These are phyloP conservation scores for Xyrauchen texanus DNA, from an alignment of 2,113 vertebrate species.

Conservation along the genomic window DNA sequence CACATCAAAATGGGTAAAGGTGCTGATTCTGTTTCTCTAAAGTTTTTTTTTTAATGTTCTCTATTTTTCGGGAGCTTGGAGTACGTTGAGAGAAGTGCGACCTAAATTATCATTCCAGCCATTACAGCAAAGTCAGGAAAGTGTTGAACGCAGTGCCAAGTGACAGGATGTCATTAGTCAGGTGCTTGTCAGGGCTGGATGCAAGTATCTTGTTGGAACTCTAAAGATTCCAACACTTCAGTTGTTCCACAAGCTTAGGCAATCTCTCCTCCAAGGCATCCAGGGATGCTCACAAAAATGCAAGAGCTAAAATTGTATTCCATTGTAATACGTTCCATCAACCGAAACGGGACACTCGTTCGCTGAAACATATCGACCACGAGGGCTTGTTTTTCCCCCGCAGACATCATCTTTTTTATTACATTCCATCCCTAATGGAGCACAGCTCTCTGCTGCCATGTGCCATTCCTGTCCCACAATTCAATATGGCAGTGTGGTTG, in stretches of 20 bases:
- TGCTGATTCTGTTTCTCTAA: constrained; percentile 26
- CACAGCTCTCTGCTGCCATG: constrained; percentile 51
- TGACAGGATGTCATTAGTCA: constrained; percentile 30
- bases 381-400: constrained; percentile 56
- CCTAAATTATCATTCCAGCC: too few relatives aligned
- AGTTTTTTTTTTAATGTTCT: constrained; percentile 10
- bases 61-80: too few relatives aligned
- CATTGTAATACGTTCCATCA: constrained; percentile 58
- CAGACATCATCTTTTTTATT: constrained; percentile 65
- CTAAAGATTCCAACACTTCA: constrained; percentile 35
- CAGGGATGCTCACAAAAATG: constrained; percentile 43
- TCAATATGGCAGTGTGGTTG: constrained; percentile 50
- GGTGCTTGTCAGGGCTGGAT: constrained; percentile 13
- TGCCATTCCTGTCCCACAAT: constrained; percentile 52
- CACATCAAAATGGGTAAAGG: constrained; percentile 23
- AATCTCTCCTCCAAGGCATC: constrained; percentile 32
- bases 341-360: constrained; percentile 59
- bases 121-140: too few relatives aligned
- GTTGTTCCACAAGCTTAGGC: constrained; percentile 25
- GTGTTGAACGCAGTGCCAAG: neutral
- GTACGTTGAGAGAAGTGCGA: too few relatives aligned
- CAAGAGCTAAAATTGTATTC: constrained; percentile 58
- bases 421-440: constrained; percentile 61
- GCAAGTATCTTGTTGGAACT: constrained; percentile 33
- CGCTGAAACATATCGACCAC: constrained; percentile 60